Base-by-base conservation (phyloP, 2,888 invertebrate genomes). In the Leptopilina myrica region DNA sequence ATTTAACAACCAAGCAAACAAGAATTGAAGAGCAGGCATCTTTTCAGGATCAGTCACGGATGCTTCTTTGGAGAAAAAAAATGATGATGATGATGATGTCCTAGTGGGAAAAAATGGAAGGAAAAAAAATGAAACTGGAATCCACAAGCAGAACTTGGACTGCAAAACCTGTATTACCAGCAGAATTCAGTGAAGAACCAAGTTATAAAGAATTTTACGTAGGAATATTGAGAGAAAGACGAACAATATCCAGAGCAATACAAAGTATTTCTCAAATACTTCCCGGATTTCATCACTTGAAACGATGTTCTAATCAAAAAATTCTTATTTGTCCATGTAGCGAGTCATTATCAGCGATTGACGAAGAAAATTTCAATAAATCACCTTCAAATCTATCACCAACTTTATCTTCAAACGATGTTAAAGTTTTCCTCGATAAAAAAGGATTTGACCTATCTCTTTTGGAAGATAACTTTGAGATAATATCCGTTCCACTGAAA, bases 221-320 rank as follows among this genome's bases (percentile, higher is more conserved):
- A 4, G 95, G 94, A 6, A 92, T 92, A 64, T 92, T 97, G 26
- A 93, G 92, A 78, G 93, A 95, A 79, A 93, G 93, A 33, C 95
- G 94, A 87, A 91, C 93, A 14, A 94, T 94, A 64, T 96, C 96
- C 0, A 92, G 91, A 80, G 92, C 95, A 0, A 94, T 97, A 64
- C 90, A 96, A 14, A 95, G 94, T 84, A 92, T 93, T 46, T 92
- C 93, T 46, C 85, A 94, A 59, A 95, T 96, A 0, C 87, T 96
- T 5, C 93, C 93, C 15, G 92, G 93, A 15, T 92, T 96, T 11
- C 93, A 93, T 67, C 96, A 97, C 91, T 92, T 97, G 20, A 97
- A 97, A 89, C 93, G 97, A 82, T 95, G 96, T 0, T 87, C 85
- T 92, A 65, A 40, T 87, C 78, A 76, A 87, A 80, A 81, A 85